Percentiles rank a stretch among this genome's conserved stretches.
These are phyloP conservation scores for Amorpha juglandis DNA, from an alignment of 2,888 invertebrate species.

Conservation along the genomic window DNA sequence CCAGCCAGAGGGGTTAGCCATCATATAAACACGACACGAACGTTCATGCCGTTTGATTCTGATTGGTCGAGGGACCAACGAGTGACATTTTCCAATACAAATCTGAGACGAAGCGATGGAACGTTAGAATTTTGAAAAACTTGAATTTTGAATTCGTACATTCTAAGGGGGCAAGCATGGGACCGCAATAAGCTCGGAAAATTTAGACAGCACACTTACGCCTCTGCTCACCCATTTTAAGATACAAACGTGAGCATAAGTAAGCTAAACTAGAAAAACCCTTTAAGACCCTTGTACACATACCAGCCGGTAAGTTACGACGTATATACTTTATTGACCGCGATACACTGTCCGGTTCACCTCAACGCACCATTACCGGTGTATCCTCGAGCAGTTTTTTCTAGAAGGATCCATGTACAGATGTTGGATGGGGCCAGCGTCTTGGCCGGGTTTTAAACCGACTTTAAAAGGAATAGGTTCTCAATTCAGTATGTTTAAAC, in stretches of 20 bases:
- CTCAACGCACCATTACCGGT: conserved; percentile 11
- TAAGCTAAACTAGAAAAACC: background rate
- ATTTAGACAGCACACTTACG: background rate
- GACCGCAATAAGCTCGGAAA: too few relatives aligned
- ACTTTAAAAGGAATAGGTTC: too few relatives aligned
- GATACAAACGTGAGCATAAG: background rate
- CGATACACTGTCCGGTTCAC: conserved; percentile 26
- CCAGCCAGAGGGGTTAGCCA: too few relatives aligned
- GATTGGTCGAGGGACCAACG: too few relatives aligned
- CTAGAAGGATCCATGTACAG: conserved; percentile 5
- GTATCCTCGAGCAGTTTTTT: conserved; percentile 20
- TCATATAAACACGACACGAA: too few relatives aligned
- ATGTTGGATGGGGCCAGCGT: background rate
- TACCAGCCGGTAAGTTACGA: conserved; percentile 7
- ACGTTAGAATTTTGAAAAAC: too few relatives aligned
- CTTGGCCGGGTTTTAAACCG: background rate
- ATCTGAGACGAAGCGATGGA: too few relatives aligned
- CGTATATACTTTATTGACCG: conserved; percentile 21
- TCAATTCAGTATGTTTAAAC: too few relatives aligned
- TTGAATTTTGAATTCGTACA: too few relatives aligned
- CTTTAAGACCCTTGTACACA: background rate
- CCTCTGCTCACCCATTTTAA: background rate
- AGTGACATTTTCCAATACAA: too few relatives aligned
- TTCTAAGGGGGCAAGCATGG: too few relatives aligned
- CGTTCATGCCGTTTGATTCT: too few relatives aligned